These are phyloP conservation scores for Menidia menidia DNA, from an alignment of 2,797 vertebrate species.

Conservation along the genomic window DNA sequence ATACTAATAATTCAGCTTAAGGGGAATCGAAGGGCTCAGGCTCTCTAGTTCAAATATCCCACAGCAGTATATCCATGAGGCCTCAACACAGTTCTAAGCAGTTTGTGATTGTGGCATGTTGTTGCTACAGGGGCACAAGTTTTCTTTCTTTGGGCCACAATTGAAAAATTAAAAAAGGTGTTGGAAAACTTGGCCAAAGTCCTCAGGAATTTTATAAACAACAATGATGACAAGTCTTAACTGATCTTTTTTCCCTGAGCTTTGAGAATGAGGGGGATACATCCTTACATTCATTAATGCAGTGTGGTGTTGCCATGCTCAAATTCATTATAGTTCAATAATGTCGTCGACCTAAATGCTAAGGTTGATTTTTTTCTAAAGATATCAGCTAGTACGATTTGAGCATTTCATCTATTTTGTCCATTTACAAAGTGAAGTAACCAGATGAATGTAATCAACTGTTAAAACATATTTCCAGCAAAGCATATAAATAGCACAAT, in stretches of 20 bases:
- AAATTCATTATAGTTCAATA: background rate
- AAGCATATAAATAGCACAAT: slow-evolving; percentile 19
- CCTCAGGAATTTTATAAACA: slow-evolving; percentile 42
- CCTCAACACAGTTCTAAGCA: slow-evolving; percentile 15
- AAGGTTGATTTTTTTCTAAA: background rate
- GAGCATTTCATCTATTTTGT: background rate
- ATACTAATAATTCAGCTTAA: background rate
- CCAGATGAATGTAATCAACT: slow-evolving; percentile 1
- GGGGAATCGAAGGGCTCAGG: slow-evolving; percentile 17
- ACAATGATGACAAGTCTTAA: slow-evolving; percentile 19
- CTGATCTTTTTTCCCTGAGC: slow-evolving; percentile 13
- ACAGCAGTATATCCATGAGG: slow-evolving; percentile 9
- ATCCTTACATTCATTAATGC: background rate
- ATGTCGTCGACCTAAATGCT: background rate
- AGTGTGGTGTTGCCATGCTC: background rate
- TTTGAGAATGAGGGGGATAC: background rate
- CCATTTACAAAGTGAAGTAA: slow-evolving; percentile 7
- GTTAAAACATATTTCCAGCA: background rate
- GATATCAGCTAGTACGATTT: background rate
- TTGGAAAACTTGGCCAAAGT: too few relatives aligned
- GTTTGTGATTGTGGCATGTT: too few relatives aligned
- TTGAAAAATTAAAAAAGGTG: slow-evolving; percentile 11
- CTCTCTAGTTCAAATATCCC: background rate
- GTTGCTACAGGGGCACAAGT: too few relatives aligned
- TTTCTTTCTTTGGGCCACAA: too few relatives aligned